These are phyloP conservation scores for Serrognathus titanus DNA, from an alignment of 2,888 invertebrate genomes.

Conservation along the genomic window DNA sequence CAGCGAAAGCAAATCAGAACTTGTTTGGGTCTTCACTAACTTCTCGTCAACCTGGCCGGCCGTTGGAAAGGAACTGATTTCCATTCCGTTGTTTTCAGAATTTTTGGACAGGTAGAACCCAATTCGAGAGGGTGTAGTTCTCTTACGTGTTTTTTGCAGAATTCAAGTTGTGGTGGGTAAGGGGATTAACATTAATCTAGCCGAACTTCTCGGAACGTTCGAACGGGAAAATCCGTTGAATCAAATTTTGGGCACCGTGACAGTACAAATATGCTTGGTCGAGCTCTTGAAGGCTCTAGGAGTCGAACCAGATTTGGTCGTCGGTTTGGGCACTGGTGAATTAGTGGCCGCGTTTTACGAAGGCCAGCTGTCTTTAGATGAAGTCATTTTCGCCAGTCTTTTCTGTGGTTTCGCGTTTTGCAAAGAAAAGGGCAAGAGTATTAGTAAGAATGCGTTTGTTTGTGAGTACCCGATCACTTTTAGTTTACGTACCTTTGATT, in stretches of 20 bases:
- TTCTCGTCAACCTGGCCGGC: slow-evolving; percentile 2
- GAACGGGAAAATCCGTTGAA: background rate
- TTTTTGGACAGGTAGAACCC: slow-evolving; percentile 4
- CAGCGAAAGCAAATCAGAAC: background rate
- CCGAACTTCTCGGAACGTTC: slow-evolving; percentile 5
- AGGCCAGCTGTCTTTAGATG: slow-evolving; percentile 45
- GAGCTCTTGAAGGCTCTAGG: slow-evolving; percentile 51
- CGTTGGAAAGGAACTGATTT: background rate
- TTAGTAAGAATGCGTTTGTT: background rate
- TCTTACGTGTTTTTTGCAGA: background rate
- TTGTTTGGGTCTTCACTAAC: slow-evolving; percentile 4
- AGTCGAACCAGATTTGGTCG: slow-evolving; percentile 56
- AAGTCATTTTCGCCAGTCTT: slow-evolving; percentile 52
- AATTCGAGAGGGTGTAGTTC: background rate
- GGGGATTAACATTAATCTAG: slow-evolving; percentile 6
- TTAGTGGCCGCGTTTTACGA: slow-evolving; percentile 7
- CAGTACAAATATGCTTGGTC: slow-evolving; percentile 52
- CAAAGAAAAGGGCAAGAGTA: background rate
- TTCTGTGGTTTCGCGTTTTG: background rate
- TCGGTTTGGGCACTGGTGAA: slow-evolving; percentile 61
- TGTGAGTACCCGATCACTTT: no score
- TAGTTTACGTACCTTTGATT: background rate
- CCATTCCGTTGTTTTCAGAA: slow-evolving; percentile 6
- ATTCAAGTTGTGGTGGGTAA: slow-evolving; percentile 6
- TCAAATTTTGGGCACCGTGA: slow-evolving; percentile 32